These are phyloP conservation scores for Rana temporaria DNA, from an alignment of 2,113 vertebrate genomes.

Conservation along the genomic window DNA sequence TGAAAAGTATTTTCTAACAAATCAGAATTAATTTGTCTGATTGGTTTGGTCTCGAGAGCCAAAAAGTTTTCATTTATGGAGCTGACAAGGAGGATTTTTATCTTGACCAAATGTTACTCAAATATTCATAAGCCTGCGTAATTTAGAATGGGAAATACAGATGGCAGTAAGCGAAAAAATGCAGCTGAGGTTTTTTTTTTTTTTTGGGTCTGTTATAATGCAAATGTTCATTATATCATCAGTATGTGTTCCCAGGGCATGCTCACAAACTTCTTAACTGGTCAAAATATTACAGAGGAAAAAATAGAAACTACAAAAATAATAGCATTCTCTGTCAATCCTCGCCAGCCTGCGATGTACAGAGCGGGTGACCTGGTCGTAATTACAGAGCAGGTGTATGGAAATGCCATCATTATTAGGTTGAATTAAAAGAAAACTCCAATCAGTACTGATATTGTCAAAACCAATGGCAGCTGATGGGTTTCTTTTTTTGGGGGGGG, in stretches of 20 bases:
- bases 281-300: not conserved
- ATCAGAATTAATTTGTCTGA: slow-evolving; percentile 78
- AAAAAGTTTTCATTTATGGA: slow-evolving; percentile 67
- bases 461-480: no score
- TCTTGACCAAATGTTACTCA: slow-evolving; percentile 73
- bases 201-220: slow-evolving; percentile 25
- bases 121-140: slow-evolving; percentile 77
- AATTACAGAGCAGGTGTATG: no score
- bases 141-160: slow-evolving; percentile 75
- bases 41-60: slow-evolving; percentile 72
- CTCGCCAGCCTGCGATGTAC: no score
- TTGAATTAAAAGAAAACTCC: no score
- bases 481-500: no score
- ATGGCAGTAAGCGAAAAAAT: slow-evolving; percentile 63
- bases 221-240: slow-evolving; percentile 28
- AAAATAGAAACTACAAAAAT: not conserved
- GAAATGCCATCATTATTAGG: no score
- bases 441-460: no score
- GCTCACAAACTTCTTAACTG: not conserved
- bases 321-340: not conserved
- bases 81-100: slow-evolving; percentile 73
- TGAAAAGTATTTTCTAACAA: slow-evolving; percentile 75
- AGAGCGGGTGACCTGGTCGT: no score
- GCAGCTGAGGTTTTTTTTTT: slow-evolving; percentile 25
- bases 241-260: slow-evolving; percentile 18